Base-by-base conservation (phyloP, 2,797 vertebrate species). In the Cephalopachus bancanus region DNA sequence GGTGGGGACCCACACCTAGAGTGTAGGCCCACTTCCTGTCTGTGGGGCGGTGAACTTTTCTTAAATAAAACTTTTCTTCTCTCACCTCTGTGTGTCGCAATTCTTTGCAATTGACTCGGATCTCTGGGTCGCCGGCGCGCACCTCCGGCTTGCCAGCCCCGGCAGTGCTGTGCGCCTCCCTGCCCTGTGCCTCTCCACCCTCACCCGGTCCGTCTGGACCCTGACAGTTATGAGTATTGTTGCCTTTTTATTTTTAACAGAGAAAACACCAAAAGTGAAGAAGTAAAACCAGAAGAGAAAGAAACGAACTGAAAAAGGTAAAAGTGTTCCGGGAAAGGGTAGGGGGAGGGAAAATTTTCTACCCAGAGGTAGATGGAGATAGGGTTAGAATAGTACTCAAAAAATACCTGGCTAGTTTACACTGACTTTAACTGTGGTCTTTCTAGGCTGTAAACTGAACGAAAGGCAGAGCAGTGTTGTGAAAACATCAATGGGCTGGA, bases 211-310 rank as follows among this genome's bases (percentile, higher is more conserved):
- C 37, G 37, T 37, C 37, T 37, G 37, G 37, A 37, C 37, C 37
- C 37, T 37, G 37, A 37, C 28, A 71, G 49, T 62, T 86, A 69
- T 11, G 28, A 92, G 26, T 83, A 55, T 71, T 33, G 30, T 59
- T 75, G 19, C 9, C 20, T 30, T 22, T 22, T 90, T 74, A 87
- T 80, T 60, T 5, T 53, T 37, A 62, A 28, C 26, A 71, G 10
- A 72, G 60, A 78, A 94, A 85, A 91, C 75, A 69, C 17, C 83
- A 49, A 57, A 64, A 92, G 62, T 83, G 20, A 67, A 64, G 44
- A 26, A 30, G 20, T 92, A 67, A 87, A 97, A 88, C 65, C 81
- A 37, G n/a, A 93, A 72, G 44, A 93, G 65, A 96, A 95, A 76
- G 67, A 75, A 89, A 80, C 19, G 2, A 75, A 8, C 20, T 90